Conservation (phyloP, 2,888 invertebrate genomes). For the Drosophila sordidula region DNA sequence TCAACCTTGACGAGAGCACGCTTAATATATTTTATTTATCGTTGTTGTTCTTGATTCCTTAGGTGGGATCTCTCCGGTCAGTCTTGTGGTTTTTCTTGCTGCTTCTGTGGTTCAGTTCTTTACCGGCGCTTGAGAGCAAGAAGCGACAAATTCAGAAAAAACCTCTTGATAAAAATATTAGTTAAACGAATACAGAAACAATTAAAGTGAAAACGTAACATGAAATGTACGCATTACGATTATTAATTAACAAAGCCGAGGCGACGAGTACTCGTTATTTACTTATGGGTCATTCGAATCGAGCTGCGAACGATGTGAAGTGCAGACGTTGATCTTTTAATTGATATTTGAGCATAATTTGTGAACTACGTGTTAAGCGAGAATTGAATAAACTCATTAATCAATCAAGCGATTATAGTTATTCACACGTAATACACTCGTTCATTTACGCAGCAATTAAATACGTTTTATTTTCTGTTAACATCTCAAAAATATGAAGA, state of each 20-base stretch:
- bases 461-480: neutral
- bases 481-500: too few relatives aligned
- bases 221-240: constrained; percentile 66
- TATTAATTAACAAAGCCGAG: constrained; percentile 24
- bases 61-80: constrained; percentile 44
- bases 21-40: constrained; percentile 5
- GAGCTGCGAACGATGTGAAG: neutral
- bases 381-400: constrained; percentile 22
- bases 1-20: neutral
- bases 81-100: constrained; percentile 68
- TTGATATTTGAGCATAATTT: constrained; percentile 31
- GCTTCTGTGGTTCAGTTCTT: constrained; percentile 64
- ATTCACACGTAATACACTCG: constrained; percentile 7
- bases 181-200: constrained; percentile 5
- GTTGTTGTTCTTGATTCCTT: constrained; percentile 29
- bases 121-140: constrained; percentile 66
- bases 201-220: constrained; percentile 49
- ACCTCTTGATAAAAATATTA: constrained; percentile 12
- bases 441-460: neutral
- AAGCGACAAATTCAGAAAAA: constrained; percentile 27
- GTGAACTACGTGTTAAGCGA: constrained; percentile 31
- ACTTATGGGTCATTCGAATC: constrained; percentile 10
- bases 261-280: neutral
- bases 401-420: constrained; percentile 35
- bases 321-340: constrained; percentile 42